phyloP scores from a whole-genome alignment of 2,113 vertebrate genomes.

The Thamnophis sirtalis region DNA sequence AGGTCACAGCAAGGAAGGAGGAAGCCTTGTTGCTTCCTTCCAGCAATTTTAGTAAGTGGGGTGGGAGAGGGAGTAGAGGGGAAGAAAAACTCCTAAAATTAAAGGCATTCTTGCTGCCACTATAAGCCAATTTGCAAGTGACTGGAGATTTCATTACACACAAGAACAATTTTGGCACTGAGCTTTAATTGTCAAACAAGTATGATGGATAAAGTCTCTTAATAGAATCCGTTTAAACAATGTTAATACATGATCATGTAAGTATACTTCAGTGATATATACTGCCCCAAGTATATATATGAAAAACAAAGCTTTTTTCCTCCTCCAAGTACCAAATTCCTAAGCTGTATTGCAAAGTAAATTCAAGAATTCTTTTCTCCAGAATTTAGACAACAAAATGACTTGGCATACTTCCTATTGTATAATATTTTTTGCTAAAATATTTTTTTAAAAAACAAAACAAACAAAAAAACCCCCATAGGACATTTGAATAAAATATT shows the following conservation, averaged over 20 bases:
- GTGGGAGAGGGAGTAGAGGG: not conserved
- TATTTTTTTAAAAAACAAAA: not conserved
- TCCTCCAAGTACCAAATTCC: not conserved
- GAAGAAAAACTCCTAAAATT: not conserved
- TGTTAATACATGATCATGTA: not conserved
- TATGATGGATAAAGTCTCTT: not conserved
- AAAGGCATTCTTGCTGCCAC: not conserved
- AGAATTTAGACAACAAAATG: not conserved
- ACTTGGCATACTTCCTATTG: not conserved
- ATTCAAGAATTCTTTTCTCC: not conserved
- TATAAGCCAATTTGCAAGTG: not conserved
- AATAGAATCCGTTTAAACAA: not conserved
- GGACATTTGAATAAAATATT: not conserved
- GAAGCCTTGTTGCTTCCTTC: not conserved
- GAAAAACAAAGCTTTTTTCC: not conserved
- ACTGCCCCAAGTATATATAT: not conserved
- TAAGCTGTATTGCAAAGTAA: not conserved
- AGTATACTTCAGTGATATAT: not conserved
- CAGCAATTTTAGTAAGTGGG: not conserved
- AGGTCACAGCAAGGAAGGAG: not conserved
- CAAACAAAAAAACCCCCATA: not conserved
- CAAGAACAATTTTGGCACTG: not conserved
- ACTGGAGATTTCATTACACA: not conserved
- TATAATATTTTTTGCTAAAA: not conserved
- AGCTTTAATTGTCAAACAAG: not conserved